Conservation (phyloP, 2,797 vertebrate genomes). For the Alosa sapidissima region DNA sequence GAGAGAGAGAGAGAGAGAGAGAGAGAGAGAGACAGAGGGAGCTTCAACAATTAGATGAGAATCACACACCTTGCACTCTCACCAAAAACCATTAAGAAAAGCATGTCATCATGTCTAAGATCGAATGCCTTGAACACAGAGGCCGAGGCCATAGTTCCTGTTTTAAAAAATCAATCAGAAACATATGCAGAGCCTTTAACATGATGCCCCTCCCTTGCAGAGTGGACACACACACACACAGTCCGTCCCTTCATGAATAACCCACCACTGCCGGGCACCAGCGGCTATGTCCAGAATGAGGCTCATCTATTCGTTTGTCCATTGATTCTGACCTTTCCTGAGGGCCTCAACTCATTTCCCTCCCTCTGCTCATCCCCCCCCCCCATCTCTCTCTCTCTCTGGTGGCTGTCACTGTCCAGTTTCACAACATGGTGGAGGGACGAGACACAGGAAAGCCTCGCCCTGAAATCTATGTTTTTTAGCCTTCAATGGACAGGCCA, state of each 20-base stretch:
- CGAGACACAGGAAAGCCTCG: neutral
- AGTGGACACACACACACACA: neutral
- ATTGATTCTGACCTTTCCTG: constrained; percentile 15
- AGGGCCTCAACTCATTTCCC: neutral
- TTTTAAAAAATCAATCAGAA: neutral
- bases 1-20: neutral
- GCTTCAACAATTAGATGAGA: too few species aligned
- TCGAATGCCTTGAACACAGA: neutral
- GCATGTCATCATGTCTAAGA: neutral
- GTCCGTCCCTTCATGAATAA: neutral
- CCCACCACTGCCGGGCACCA: neutral
- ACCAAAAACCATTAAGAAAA: neutral
- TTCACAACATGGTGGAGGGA: neutral
- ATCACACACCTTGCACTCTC: neutral
- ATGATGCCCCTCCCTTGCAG: too few species aligned
- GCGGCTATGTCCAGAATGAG: neutral
- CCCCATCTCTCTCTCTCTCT: neutral
- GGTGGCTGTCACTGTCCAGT: neutral
- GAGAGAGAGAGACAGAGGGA: neutral
- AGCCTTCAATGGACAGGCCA: too few species aligned
- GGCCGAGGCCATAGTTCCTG: neutral
- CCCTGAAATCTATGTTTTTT: neutral
- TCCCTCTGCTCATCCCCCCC: neutral
- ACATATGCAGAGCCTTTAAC: neutral
- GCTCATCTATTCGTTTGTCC: constrained; percentile 16